These are phyloP conservation scores for Aegithalos caudatus DNA, from an alignment of 2,113 vertebrate genomes.

Conservation along the genomic window DNA sequence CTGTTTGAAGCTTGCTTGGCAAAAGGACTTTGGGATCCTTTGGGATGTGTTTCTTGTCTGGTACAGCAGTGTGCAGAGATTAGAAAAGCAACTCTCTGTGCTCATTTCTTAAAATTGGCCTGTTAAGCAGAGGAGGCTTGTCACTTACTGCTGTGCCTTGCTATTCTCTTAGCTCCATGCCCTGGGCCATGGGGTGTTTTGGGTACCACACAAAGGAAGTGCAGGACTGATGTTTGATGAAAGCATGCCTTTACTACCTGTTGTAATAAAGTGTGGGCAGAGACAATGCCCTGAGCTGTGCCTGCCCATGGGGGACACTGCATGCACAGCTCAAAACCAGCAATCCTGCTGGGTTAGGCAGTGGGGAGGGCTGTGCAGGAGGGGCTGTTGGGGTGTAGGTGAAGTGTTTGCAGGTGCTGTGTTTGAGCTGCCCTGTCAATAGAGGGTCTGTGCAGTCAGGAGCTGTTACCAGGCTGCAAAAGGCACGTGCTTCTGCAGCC, in stretches of 20 bases:
- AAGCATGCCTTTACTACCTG: not conserved
- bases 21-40: not conserved
- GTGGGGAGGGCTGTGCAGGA: not conserved
- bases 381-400: not conserved
- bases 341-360: not conserved
- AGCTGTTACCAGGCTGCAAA: not conserved
- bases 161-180: not conserved
- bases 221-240: not conserved
- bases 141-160: not conserved
- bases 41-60: not conserved
- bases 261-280: not conserved
- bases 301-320: fast-evolving
- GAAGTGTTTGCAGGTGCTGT: not conserved
- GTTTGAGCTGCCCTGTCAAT: not conserved
- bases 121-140: not conserved
- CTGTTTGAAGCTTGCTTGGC: not conserved
- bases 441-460: not conserved
- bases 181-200: not conserved
- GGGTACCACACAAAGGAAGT: not conserved
- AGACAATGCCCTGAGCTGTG: not conserved
- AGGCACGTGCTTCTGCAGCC: not conserved
- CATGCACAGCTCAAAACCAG: not conserved
- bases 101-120: not conserved
- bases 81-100: not conserved
- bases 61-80: not conserved